Evolutionary conservation across 2,888 invertebrate species (phyloP), one percentile per base, ranked within the genome.

Genomic region (Leucania comma): DNA sequence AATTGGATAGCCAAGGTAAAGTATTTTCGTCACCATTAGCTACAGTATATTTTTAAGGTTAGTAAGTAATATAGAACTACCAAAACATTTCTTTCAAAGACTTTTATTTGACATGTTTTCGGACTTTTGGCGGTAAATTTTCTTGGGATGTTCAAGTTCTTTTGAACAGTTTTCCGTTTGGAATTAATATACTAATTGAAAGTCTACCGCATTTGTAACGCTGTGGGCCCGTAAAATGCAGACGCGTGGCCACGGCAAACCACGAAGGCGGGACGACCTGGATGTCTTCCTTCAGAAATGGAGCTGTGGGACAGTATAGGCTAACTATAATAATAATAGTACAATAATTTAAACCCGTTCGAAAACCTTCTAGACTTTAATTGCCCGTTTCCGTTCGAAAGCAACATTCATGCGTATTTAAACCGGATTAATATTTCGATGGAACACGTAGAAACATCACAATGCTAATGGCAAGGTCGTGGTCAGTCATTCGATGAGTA

Each of bases 401-500:
- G 29, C 56, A 50, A 72, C n/a, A 56, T 56, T 17, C 17, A 64
- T 42, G 59, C 9, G 50, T 17, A 60, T 29, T 24, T 54, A 32
- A 62, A 68, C 50, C 20, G 53, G 48, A 54, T 57, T 61, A 29
- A 67, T 29, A 61, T 67, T 79, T 67, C 26, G 64, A 65, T 62
- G 32, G 24, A 53, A 65, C 38, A 66, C 48, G 24, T 48, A 53
- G 26, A 46, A 51, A 72, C 35, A 73, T 20, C 68, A 51, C 56
- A 78, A 78, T 69, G 72, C 63, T 72, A 64, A 78, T 81, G 69
- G 63, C 88, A 89, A 89, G 89, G 89, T 87, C 88, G 84, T 80
- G 87, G 87, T 80, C 87, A 87, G 78, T 82, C 80, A 83, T 72
- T 75, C 72, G 80, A 60, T 68, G 24, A 76, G 57, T 48, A 86